phyloP scores from a whole-genome alignment of 1,140 invertebrate genomes.

The Cherax destructor region DNA sequence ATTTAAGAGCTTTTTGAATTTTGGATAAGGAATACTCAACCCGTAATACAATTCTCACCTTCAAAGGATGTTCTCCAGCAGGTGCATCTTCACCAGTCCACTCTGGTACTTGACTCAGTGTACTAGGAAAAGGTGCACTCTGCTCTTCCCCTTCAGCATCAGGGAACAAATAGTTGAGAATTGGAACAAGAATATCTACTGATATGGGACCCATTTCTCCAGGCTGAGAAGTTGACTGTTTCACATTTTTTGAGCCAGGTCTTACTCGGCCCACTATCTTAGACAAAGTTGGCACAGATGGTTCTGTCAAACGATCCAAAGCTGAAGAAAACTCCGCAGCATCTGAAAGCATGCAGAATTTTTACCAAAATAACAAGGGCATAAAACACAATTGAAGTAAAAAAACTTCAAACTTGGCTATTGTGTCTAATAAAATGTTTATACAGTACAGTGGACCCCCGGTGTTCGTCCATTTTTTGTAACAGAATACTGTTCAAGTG shows the following conservation, averaged over 20 bases:
- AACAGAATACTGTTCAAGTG: no score
- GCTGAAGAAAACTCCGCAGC: conserved; percentile 75
- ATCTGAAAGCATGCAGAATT: conserved; percentile 59
- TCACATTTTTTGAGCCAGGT: background rate
- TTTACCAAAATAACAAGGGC: no score
- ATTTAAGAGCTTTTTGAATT: no score
- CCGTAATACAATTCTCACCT: conserved; percentile 35
- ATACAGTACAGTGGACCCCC: no score
- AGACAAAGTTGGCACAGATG: conserved; percentile 73
- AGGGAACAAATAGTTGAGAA: conserved; percentile 92
- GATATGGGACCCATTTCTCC: conserved; percentile 83
- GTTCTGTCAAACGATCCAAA: conserved; percentile 76
- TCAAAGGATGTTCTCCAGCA: conserved; percentile 67
- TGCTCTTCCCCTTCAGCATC: conserved; percentile 83
- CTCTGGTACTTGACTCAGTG: conserved; percentile 70
- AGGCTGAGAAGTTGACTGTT: conserved; percentile 72
- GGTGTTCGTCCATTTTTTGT: no score
- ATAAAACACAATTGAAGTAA: no score
- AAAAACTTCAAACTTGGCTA: no score
- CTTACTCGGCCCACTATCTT: conserved; percentile 42
- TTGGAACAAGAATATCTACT: conserved; percentile 84
- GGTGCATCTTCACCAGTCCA: conserved; percentile 41
- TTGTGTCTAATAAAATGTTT: no score
- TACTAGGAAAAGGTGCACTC: conserved; percentile 72
- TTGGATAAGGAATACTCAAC: background rate